A percentile compares a stretch with the other conserved stretches of the same genome.
These are phyloP conservation scores for Lamellibrachia satsuma DNA, from an alignment of 2,888 invertebrate genomes.

Conservation along the genomic window DNA sequence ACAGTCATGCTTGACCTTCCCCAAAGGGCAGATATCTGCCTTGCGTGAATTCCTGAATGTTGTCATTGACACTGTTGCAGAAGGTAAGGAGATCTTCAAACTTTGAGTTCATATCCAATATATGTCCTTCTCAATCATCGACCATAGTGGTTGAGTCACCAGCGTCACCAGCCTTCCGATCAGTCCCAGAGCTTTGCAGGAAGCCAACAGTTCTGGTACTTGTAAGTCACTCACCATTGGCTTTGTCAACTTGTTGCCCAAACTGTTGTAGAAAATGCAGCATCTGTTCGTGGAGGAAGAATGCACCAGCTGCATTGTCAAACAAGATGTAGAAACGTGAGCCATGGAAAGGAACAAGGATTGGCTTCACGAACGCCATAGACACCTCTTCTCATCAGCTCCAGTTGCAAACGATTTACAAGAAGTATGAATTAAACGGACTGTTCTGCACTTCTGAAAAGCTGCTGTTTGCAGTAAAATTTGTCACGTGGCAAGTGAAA, in stretches of 20 bases:
- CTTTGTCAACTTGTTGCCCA: conserved; percentile 14
- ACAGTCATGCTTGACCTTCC: not conserved
- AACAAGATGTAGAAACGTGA: conserved; percentile 17
- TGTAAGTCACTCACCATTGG: conserved; percentile 35
- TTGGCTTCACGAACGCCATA: not conserved
- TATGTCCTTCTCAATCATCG: not conserved
- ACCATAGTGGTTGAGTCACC: conserved; percentile 23
- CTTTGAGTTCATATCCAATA: conserved; percentile 23
- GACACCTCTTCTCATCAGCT: conserved; percentile 19
- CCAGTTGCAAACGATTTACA: conserved; percentile 22
- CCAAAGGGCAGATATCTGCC: conserved; percentile 22
- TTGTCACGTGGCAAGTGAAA: no score
- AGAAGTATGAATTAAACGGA: not conserved
- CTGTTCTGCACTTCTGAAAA: no score
- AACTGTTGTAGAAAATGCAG: not conserved
- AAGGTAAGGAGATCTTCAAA: conserved; percentile 9
- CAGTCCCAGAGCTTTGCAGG: conserved; percentile 42
- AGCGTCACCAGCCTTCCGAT: conserved; percentile 31
- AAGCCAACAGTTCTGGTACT: conserved; percentile 39
- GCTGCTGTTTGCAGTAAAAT: no score
- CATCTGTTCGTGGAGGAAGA: conserved; percentile 20
- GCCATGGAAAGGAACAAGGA: not conserved
- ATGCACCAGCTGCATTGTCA: conserved; percentile 2
- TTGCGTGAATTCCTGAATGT: conserved; percentile 20
- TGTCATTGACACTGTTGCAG: not conserved